Base-by-base conservation (phyloP, 2,797 vertebrate species). In the Pampus argenteus region DNA sequence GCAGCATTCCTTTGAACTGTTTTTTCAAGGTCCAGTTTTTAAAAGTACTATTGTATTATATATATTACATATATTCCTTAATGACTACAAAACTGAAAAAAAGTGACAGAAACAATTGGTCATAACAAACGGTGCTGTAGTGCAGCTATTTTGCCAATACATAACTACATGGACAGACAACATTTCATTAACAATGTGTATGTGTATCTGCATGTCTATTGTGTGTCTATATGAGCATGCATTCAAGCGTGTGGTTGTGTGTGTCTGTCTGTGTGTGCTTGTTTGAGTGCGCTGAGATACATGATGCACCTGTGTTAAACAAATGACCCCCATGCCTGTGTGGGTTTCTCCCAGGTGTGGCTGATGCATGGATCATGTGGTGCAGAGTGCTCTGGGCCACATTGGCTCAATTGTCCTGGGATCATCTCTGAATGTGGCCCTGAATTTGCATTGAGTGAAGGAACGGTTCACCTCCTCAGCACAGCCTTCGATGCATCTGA, bases 391-490 rank as follows among this genome's bases (percentile, higher is more conserved):
- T 91, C 66, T 54, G 81, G 93, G 92, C 91, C 78, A 91, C 88
- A 52, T 81, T 85, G 89, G 88, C 86, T 84, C 88, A 88, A 86
- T 86, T 80, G 86, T 91, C 91, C 88, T 83, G 91, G 90, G 92
- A 94, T 94, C 87, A 81, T 89, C 90, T 91, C 86, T 75, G 92
- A 91, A 94, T 90, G 92, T 92, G 90, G 85, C 89, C 90, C 78
- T 47, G 67, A 89, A 93, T 94, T 94, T 93, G 91, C 91, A 93
- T 93, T 58, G 86, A 89, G 89, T 63, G 83, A 87, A 88, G 79
- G 79, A 90, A 86, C 69, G 81, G 85, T 92, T 93, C 91, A 91
- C 86, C 91, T 93, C 86, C 85, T 90, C 87, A n/a, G 52, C 71
- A 71, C 83, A 86, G 87, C 79, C 80, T 78, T 71, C 50, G 45